Evolutionary conservation across 1,140 invertebrate species (phyloP), one percentile per base, ranked within the genome.

Genomic region (Cyclargus thomasi): DNA sequence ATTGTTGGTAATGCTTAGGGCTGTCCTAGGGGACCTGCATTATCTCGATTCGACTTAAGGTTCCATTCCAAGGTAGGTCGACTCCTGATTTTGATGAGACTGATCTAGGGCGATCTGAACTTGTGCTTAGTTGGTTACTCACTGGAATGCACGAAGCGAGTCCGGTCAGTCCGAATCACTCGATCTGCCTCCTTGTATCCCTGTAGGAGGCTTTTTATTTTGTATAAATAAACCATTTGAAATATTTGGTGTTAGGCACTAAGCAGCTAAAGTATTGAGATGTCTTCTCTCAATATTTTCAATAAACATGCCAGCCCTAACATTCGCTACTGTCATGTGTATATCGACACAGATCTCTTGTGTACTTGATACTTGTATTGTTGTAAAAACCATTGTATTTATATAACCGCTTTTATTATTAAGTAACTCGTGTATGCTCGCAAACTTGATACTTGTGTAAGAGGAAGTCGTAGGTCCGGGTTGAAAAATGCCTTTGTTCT

Each of bases 361-460:
- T 18, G 55, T 59, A 11, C 10, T 59, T 18, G 55, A 20, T 55
- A 18, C 18, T 17, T 20, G 55, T 20, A 59, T 59, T 59, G 55
- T 59, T 59, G 20, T 20, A 18, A 59, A 57, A 59, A 59, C 20
- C 18, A 59, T 59, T 59, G 55, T 55, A 18, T 55, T 16, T 59
- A 47, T 47, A 47, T 47, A 47, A 47, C 39, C 39, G 39, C 39
- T 47, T 11, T 59, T 20, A 59, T 59, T 20, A 20, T 59, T 20
- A 59, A 59, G 18, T 59, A 59, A 59, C 55, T 20, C 39, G 39
- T 3, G 39, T 47, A 47, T 47, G 14, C 14, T 47, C 14, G 39
- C 11, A 59, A 20, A 55, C 53, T 55, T 55, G 16, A 20, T 20
- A 20, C 18, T 59, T 20, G 18, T 20, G 55, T 21, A 59, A 22